Base-by-base conservation (phyloP, 2,797 vertebrate genomes). In the Scomberomorus guttatus region DNA sequence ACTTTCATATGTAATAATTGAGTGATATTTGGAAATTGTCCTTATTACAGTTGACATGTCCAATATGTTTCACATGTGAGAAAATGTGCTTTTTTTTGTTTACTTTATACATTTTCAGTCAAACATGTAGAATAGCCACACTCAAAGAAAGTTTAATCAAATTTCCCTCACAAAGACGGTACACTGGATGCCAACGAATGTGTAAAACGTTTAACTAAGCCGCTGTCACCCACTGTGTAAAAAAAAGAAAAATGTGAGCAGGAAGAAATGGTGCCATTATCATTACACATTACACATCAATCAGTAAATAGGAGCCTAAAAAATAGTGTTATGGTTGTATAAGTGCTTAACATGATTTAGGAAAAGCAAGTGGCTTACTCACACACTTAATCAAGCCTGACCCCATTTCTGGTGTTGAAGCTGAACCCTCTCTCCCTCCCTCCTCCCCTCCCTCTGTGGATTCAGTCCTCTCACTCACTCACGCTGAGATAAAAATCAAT, bases 401-500 rank as follows among this genome's bases (percentile, higher is more conserved):
- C 76, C 76, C 81, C 51, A 25, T 89, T 81, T 83, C 52, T 10
- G 50, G 74, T 72, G 80, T 68, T 76, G 69, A 59, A 77, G 83
- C 57, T 72, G 68, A 81, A 72, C 70, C 22, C 27, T 69, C 58
- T 60, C 69, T 79, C 80, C 80, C 59, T 75, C 67, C 13, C 34
- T 37, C 34, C 32, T 32, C 32, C 37, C 37, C 9, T 39, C 22
- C 29, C 73, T 60, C 75, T 87, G 77, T 84, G 77, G 84, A 80
- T 80, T 85, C 73, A 61, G 82, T 81, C 80, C 60, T 69, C 77
- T 78, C 77, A 61, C 75, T 87, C 83, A 63, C 69, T 86, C 87
- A 76, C 73, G 57, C 69, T 11, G 64, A 89, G 80, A 83, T 87
- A 64, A 83, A 83, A 91, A 93, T 90, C 89, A 87, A 91, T 92